Base-by-base conservation (phyloP, 2,888 invertebrate genomes). In the Hydroisotoma schaefferi region DNA sequence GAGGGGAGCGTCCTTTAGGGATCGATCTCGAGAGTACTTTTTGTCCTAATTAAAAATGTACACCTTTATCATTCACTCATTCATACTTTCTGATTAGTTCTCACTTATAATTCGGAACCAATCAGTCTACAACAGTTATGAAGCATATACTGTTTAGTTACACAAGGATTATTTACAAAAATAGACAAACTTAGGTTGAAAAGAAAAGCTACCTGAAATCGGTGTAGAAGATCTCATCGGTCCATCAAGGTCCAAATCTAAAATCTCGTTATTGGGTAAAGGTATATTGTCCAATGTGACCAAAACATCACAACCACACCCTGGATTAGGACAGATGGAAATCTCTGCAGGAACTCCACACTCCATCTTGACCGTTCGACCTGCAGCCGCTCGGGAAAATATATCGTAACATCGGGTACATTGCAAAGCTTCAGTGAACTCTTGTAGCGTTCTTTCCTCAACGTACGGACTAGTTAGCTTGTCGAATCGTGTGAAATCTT, bases 371-470 rank as follows among this genome's bases (percentile, higher is more conserved):
- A 72, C 67, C 0, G 66, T 62, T 48, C 65, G 66, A 18, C 55
- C 22, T 46, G 67, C 54, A 61, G 61, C 59, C 2, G 61, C 61
- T 49, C 46, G 55, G 1, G 70, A 70, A 61, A 72, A 72, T 53
- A 70, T 67, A n/a, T 67, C 68, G 23, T 67, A 61, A 44, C 72
- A 72, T 43, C 69, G 63, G 3, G 69, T 58, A 53, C 72, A 72
- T 48, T 70, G 72, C 55, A 70, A 61, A 10, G 68, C 70, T 33
- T 72, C 72, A 18, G 67, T 55, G 57, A 72, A 72, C 52, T 72
- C 72, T 57, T 70, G 58, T 56, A 70, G 57, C n/a, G 63, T 64
- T 22, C 52, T 64, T 47, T 57, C 61, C 53, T 69, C 68, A 25
- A 72, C 56, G 55, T 55, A 72, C 6, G 68, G 68, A 33, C 62